Evolutionary conservation across 2,888 invertebrate genomes (phyloP).

Genomic region (Lamproptera curius): DNA sequence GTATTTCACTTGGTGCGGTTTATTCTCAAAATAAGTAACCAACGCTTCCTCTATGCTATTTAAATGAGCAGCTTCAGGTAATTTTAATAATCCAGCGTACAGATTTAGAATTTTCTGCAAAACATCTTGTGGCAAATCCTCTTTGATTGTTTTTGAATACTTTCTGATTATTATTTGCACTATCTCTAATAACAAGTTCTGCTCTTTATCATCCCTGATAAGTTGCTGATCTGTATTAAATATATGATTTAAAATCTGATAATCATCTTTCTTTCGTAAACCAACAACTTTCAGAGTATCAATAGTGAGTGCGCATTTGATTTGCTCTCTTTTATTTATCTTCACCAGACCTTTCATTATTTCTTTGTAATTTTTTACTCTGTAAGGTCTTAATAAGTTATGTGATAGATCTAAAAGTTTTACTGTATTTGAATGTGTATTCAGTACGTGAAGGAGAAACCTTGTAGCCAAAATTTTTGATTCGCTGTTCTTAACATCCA

Average conservation of each 20-base stretch:
- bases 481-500: conserved; percentile 47
- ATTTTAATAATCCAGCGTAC: conserved; percentile 63
- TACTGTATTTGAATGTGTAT: conserved; percentile 45
- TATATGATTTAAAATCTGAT: conserved; percentile 58
- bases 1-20: conserved; percentile 76
- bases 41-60: conserved; percentile 76
- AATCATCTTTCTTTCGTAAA: conserved; percentile 55
- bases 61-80: conserved; percentile 61
- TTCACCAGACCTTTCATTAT: conserved; percentile 67
- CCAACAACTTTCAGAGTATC: conserved; percentile 65
- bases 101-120: conserved; percentile 56
- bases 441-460: conserved; percentile 51
- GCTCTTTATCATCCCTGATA: conserved; percentile 65
- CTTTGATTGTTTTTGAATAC: conserved; percentile 50
- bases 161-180: conserved; percentile 66
- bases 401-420: conserved; percentile 49
- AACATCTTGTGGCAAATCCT: conserved; percentile 49
- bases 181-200: conserved; percentile 70
- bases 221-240: conserved; percentile 44
- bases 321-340: conserved; percentile 55
- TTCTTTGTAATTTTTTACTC: conserved; percentile 72
- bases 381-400: conserved; percentile 66
- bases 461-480: conserved; percentile 49
- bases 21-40: conserved; percentile 76
- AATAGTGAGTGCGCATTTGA: conserved; percentile 50